A percentile compares a stretch with the other conserved stretches of the same genome.
Conservation (phyloP, 2,113 vertebrate genomes). For the Toxostoma redivivum region DNA sequence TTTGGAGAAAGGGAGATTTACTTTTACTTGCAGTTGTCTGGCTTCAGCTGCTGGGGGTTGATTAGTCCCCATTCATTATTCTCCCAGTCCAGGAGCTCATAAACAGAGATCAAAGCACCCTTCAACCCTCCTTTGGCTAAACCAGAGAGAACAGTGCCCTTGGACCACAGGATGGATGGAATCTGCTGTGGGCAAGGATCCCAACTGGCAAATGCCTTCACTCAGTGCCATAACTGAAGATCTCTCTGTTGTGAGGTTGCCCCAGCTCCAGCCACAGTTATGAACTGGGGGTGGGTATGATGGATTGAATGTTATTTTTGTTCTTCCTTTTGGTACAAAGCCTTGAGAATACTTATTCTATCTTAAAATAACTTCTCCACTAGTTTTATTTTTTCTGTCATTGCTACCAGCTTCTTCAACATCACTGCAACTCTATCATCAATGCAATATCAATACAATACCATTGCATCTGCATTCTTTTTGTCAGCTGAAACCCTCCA, state of each 20-base stretch:
- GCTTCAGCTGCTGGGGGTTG: not conserved
- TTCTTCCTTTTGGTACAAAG: not conserved
- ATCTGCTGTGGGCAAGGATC: not conserved
- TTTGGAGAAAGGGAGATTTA: not conserved
- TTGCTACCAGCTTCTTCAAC: not conserved
- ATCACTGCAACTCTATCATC: not conserved
- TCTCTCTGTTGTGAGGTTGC: not conserved
- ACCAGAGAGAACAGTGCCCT: not conserved
- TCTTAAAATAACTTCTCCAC: not conserved
- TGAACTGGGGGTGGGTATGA: accelerated
- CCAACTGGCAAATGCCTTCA: not conserved
- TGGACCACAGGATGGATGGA: not conserved
- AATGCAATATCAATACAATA: not conserved
- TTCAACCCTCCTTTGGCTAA: not conserved
- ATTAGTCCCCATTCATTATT: not conserved
- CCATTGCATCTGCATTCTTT: not conserved
- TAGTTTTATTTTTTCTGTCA: not conserved
- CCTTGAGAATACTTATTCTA: not conserved
- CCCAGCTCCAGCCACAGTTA: not conserved
- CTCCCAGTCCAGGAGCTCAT: not conserved
- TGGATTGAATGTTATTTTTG: not conserved
- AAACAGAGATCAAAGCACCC: not conserved
- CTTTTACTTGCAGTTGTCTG: not conserved
- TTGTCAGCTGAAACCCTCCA: not conserved
- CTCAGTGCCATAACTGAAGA: not conserved